Conservation (phyloP, 53 echinoderm and acorn worm species). For the Zoroaster sp. region DNA sequence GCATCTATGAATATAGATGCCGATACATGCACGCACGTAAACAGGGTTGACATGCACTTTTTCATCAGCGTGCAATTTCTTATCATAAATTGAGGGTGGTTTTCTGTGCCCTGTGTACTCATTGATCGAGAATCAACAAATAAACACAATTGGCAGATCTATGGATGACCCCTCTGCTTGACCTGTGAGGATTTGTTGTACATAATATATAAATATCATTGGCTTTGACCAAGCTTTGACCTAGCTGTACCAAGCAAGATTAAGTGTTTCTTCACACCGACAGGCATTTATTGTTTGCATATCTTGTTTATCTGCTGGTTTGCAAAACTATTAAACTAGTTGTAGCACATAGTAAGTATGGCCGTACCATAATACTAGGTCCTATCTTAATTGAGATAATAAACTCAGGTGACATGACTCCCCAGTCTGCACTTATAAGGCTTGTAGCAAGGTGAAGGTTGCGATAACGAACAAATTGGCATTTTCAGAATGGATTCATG, state of each 20-base stretch:
- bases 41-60: slow-evolving; percentile 53
- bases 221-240: slow-evolving; percentile 7
- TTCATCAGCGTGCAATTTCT: slow-evolving; percentile 19
- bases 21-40: slow-evolving; percentile 40
- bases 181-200: background rate
- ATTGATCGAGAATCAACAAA: slow-evolving; percentile 43
- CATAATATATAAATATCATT: background rate
- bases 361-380: slow-evolving; percentile 41
- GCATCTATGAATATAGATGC: slow-evolving; percentile 50
- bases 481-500: too few relatives aligned
- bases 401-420: background rate
- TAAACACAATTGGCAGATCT: slow-evolving; percentile 51
- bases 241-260: slow-evolving; percentile 34
- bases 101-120: slow-evolving; percentile 52
- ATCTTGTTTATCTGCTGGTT: slow-evolving; percentile 8
- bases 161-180: slow-evolving; percentile 12
- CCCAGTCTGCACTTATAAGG: background rate
- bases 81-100: slow-evolving; percentile 26
- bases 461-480: too few relatives aligned
- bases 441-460: background rate
- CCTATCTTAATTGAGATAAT: background rate
- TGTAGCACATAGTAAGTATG: slow-evolving; percentile 43
- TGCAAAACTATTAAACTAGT: slow-evolving; percentile 42
- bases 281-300: slow-evolving; percentile 40
- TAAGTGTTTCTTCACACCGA: background rate